Conservation (phyloP, 2,113 vertebrate species). For the Saguinus midas region DNA sequence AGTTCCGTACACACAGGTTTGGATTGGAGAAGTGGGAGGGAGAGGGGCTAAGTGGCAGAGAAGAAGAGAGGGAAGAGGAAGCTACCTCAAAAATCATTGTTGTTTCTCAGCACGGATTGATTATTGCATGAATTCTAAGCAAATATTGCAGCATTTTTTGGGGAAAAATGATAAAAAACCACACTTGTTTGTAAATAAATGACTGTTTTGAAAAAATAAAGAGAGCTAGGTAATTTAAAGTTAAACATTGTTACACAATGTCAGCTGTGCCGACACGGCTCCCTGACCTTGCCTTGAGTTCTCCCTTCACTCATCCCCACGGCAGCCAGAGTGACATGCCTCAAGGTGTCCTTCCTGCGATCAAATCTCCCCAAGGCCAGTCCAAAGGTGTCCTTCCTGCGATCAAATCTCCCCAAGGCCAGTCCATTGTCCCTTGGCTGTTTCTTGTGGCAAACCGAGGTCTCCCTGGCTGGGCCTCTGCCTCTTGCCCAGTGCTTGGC, state of each 20-base stretch:
- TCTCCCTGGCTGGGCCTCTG: not conserved
- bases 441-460: not conserved
- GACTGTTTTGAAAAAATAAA: not conserved
- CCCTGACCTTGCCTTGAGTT: not conserved
- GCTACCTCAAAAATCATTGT: rapidly evolving
- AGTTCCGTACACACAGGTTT: not conserved
- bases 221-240: not conserved
- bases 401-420: not conserved
- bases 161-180: not conserved
- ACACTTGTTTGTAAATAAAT: not conserved
- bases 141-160: not conserved
- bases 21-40: not conserved
- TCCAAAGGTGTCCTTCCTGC: too few relatives aligned
- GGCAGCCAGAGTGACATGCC: not conserved
- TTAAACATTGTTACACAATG: not conserved
- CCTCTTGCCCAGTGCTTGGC: not conserved
- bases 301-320: rapidly evolving
- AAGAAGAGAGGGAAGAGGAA: not conserved
- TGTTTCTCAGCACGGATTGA: not conserved
- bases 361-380: not conserved
- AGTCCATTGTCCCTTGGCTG: not conserved
- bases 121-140: too few relatives aligned
- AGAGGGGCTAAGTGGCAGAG: not conserved
- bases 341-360: too few relatives aligned
- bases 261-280: rapidly evolving